These are phyloP conservation scores for Passer montanus DNA, from an alignment of 2,113 vertebrate species.

Conservation along the genomic window DNA sequence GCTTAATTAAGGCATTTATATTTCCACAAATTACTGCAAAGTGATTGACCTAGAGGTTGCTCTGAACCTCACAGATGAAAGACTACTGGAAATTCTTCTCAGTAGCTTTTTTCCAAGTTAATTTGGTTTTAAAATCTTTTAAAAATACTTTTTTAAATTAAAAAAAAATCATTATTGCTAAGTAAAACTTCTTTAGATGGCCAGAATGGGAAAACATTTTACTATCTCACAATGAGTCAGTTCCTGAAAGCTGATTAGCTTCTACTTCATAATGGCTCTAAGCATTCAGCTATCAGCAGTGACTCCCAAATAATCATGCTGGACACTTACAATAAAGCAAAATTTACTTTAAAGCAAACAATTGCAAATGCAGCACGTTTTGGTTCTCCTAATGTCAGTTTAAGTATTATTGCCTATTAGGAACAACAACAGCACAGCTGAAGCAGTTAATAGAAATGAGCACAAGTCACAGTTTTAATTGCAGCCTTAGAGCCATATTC, in stretches of 20 bases:
- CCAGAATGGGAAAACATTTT: background rate
- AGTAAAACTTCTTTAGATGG: background rate
- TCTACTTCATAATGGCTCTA: background rate
- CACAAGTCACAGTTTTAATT: conserved; percentile 19
- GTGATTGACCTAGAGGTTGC: conserved; percentile 12
- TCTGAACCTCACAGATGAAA: conserved; percentile 32
- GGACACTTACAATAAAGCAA: background rate
- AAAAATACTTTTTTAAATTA: background rate
- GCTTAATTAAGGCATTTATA: conserved; percentile 40
- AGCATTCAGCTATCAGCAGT: background rate
- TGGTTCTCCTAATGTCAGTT: background rate
- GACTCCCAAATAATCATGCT: background rate
- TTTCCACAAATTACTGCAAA: conserved; percentile 34
- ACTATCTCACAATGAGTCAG: background rate
- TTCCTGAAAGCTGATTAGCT: conserved; percentile 5
- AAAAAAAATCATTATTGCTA: background rate
- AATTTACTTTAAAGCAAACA: conserved; percentile 43
- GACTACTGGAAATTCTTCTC: background rate
- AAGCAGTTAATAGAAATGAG: background rate
- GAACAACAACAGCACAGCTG: conserved; percentile 13
- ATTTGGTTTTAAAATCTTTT: conserved; percentile 1
- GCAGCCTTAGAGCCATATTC: conserved; percentile 19
- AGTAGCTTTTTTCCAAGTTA: background rate
- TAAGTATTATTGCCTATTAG: conserved; percentile 42
- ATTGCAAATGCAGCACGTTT: background rate